phyloP scores from a whole-genome alignment of 2,888 invertebrate species.

The Torymus aiolomorphi region DNA sequence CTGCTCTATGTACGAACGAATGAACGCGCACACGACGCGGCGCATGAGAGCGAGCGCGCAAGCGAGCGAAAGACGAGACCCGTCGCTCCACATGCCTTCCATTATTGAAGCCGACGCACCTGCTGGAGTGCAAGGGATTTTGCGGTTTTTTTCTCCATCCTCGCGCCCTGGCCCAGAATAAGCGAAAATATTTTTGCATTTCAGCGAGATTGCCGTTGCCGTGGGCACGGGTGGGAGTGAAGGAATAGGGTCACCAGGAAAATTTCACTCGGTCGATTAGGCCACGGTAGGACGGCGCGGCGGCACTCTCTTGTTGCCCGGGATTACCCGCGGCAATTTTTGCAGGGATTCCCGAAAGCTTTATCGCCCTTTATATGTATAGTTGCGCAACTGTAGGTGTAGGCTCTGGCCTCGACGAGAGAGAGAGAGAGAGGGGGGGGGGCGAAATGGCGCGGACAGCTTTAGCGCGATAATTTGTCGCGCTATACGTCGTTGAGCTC shows the following conservation, averaged over 20 bases:
- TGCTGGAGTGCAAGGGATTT: conserved; percentile 16
- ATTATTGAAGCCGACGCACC: conserved; percentile 36
- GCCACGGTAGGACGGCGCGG: neutral
- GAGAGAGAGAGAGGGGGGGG: too few species aligned
- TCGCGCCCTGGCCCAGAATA: neutral
- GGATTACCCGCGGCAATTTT: conserved; percentile 48
- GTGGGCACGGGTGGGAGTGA: too few species aligned
- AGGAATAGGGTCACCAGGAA: conserved; percentile 34
- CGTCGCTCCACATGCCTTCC: conserved; percentile 8
- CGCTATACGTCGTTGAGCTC: neutral
- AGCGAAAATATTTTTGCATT: conserved; percentile 47
- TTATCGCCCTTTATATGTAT: conserved; percentile 46
- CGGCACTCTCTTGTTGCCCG: neutral
- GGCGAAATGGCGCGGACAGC: conserved; percentile 32
- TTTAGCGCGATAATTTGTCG: conserved; percentile 49
- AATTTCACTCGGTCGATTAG: conserved; percentile 48
- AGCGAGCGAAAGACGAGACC: too few species aligned
- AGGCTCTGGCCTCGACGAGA: neutral
- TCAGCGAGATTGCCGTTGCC: conserved; percentile 22
- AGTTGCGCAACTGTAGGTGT: neutral
- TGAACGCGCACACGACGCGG: too few species aligned
- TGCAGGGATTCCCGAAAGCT: conserved; percentile 43
- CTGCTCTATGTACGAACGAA: neutral
- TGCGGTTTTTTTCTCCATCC: neutral
- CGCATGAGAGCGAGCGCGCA: too few species aligned